These are phyloP conservation scores for Lacerta agilis DNA, from an alignment of 2,797 vertebrate genomes.

Conservation along the genomic window DNA sequence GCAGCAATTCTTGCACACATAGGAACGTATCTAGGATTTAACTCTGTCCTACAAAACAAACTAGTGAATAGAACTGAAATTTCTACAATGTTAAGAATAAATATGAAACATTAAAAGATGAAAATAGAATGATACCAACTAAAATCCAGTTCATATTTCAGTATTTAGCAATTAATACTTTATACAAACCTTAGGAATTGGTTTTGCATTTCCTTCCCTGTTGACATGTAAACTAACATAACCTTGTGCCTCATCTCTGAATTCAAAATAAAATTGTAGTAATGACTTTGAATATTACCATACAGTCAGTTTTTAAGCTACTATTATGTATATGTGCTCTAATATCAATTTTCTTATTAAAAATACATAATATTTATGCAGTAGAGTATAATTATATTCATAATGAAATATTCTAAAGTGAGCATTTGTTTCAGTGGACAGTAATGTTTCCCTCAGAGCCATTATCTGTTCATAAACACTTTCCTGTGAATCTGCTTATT, in stretches of 20 bases:
- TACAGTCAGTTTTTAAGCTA: conserved; percentile 1
- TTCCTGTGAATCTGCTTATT: conserved; percentile 42
- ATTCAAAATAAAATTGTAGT: background rate
- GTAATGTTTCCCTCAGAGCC: background rate
- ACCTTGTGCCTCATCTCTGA: background rate
- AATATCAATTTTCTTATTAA: conserved; percentile 31
- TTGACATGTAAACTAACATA: background rate
- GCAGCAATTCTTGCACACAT: no score
- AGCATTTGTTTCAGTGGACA: conserved; percentile 15
- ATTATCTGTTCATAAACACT: background rate
- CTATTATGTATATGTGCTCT: background rate
- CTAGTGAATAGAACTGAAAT: background rate
- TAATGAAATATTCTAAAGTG: conserved; percentile 33
- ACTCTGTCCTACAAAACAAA: background rate
- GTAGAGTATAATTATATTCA: conserved; percentile 24
- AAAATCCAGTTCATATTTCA: background rate
- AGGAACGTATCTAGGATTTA: no score
- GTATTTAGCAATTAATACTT: background rate
- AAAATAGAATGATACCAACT: background rate
- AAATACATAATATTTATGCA: conserved; percentile 41
- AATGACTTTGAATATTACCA: background rate
- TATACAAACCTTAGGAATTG: background rate
- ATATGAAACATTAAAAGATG: background rate
- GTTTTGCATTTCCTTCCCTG: background rate
- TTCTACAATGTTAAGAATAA: background rate